Conservation (phyloP, 2,113 vertebrate species). For the Melospiza melodia region DNA sequence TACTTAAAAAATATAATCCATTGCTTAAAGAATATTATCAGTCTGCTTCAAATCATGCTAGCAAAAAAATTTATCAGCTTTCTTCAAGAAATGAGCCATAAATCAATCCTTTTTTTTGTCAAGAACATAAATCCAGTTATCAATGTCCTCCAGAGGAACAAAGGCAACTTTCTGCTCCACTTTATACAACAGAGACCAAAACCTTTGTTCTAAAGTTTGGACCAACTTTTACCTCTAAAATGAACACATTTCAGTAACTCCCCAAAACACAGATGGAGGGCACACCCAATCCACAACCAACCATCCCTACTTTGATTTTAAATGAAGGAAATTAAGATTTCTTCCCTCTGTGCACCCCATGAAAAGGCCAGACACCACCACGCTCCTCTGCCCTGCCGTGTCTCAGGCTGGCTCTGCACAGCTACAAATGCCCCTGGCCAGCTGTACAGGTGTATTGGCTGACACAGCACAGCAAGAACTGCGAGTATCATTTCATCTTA, state of each 20-base stretch:
- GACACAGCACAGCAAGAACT: neutral
- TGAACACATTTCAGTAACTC: neutral
- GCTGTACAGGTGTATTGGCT: no score
- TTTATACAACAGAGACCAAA: neutral
- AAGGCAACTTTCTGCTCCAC: neutral
- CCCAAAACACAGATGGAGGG: neutral
- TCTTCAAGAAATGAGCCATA: neutral
- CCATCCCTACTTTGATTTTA: neutral
- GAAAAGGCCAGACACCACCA: neutral
- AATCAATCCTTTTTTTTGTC: neutral
- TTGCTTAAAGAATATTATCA: neutral
- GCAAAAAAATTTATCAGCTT: neutral
- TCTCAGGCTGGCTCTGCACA: neutral
- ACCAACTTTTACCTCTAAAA: neutral
- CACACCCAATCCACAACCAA: neutral
- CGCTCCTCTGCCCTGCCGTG: accelerated
- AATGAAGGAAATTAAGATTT: neutral
- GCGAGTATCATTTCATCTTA: neutral
- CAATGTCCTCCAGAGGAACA: neutral
- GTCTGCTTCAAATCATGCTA: neutral
- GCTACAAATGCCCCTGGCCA: neutral
- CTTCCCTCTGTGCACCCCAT: neutral
- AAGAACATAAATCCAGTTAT: neutral
- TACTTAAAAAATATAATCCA: neutral
- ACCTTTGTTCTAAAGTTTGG: neutral